Base-by-base conservation (phyloP, 2,113 vertebrate genomes). In the Macaca nemestrina region DNA sequence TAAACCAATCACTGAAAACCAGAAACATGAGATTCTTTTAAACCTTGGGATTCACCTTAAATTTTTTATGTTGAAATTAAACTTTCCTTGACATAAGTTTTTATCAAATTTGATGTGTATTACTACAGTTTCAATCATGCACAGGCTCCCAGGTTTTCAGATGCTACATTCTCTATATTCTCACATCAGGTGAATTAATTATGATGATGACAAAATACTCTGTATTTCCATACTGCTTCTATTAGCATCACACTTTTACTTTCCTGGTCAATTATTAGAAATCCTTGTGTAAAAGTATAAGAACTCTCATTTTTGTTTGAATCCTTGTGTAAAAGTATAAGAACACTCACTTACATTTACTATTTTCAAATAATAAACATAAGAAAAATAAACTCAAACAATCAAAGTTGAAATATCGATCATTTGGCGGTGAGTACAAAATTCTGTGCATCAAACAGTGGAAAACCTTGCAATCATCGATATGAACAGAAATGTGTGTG, bases 11-110 rank as follows among this genome's bases (percentile, higher is more conserved):
- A n/a, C 16, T 6, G 23, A 94, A 92, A 80, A 27, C 38, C 35
- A n/a, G 76, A 93, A 94, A 57, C 27, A 45, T 1, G 55, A 23
- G 64, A 57, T 45, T 68, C 7, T 87, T 79, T 80, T 38, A 85
- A 95, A 90, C 10, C 11, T 90, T 88, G 6, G 20, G 10, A 86
- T 67, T 64, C 68, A 7, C 16, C 43, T 59, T 79, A 50, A 82
- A 43, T 17, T 22, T 89, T 59, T 91, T 9, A 57, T 6, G 52
- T 95, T 40, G 27, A 89, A 97, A 59, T 23, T 78, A 67, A 9
- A 52, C 68, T 87, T 85, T 89, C 3, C 27, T 45, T 43, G 23
- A 68, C 0, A 8, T 16, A 6, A 0, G 14, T n/a, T 82, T 95
- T 93, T 76, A 8, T 5, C 11, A 57, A 70, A 83, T 38, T 55